Base-by-base conservation (phyloP, 2,113 vertebrate species). In the Columba janthina region DNA sequence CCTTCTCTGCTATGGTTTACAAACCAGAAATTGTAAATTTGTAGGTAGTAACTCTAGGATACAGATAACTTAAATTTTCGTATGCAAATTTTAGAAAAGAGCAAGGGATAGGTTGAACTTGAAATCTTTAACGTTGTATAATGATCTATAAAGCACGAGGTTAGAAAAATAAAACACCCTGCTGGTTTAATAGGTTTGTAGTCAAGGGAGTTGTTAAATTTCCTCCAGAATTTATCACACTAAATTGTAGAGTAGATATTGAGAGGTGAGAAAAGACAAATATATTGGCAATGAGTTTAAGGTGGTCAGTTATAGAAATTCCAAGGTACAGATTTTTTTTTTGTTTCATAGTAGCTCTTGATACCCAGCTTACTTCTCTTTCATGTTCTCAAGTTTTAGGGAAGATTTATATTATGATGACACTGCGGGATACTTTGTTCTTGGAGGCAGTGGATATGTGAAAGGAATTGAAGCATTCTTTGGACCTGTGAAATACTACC, bases 341-440 rank as follows among this genome's bases (percentile, higher is more conserved):
- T 58, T 76, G 58, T 88, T 92, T 64, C 77, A 31, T 86, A 53
- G 16, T 72, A 87, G 28, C 19, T 60, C 78, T 84, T 32, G 38
- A 60, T 82, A 53, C 15, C 25, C 46, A 80, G 46, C 66, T 69
- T 24, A 87, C n/a, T 90, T 82, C 70, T 94, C 18, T 91, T 42
- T 93, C 32, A 72, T 95, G n/a, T 97, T 89, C 95, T 97, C 17
- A 56, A 99, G 99, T 74, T 99, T 99, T 95, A 94, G 70, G 19
- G 93, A 97, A 70, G 98, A 98, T 66, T 96, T 99, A 83, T 97
- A 97, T 94, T 98, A 98, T 25, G 98, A 99, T 61, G 99, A 99
- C 97, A 99, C 98, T 9, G 97, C 98, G 54, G 99, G 99, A 76
- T 99, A 99, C 96, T 99, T 99, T 56, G 98, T 98, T 94, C 97